phyloP scores from a whole-genome alignment of 2,113 vertebrate genomes.

The Monopterus albus region DNA sequence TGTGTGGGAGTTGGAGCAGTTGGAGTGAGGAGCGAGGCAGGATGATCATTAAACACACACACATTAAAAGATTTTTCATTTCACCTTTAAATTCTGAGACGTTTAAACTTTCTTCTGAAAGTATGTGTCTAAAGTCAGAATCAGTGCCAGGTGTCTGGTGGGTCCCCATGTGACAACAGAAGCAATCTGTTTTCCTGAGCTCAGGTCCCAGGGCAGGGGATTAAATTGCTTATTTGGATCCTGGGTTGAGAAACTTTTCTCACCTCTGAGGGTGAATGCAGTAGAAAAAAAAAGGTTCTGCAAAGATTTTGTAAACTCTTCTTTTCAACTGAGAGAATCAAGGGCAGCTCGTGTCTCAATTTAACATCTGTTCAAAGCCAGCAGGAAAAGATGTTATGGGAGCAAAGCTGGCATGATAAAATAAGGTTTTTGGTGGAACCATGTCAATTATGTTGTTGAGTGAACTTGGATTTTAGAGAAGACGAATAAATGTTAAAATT shows the following conservation, averaged over 20 bases:
- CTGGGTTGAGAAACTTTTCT: slow-evolving; percentile 51
- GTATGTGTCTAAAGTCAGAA: slow-evolving; percentile 16
- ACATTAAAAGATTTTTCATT: slow-evolving; percentile 1
- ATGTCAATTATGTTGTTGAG: neutral
- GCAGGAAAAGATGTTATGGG: neutral
- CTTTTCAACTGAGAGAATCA: slow-evolving; percentile 20
- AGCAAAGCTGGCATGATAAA: neutral
- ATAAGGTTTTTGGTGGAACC: neutral
- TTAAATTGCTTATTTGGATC: slow-evolving; percentile 69
- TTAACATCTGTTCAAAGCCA: neutral
- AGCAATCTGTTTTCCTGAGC: slow-evolving; percentile 57
- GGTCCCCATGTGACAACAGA: slow-evolving; percentile 46
- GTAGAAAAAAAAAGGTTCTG: slow-evolving; percentile 17
- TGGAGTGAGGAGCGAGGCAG: slow-evolving; percentile 5
- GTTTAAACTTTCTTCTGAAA: slow-evolving; percentile 23
- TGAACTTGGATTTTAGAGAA: neutral
- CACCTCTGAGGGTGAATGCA: slow-evolving; percentile 32
- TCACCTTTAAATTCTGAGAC: slow-evolving; percentile 16
- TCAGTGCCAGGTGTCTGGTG: slow-evolving; percentile 38
- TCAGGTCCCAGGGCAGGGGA: slow-evolving; percentile 49
- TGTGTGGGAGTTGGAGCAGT: slow-evolving; percentile 26
- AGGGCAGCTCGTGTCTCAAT: slow-evolving; percentile 30
- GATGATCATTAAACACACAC: slow-evolving; percentile 25
- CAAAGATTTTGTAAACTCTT: slow-evolving; percentile 35
- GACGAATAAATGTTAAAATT: neutral